Conservation (phyloP, 2,113 vertebrate genomes). For the Microcebus lehilahytsara region DNA sequence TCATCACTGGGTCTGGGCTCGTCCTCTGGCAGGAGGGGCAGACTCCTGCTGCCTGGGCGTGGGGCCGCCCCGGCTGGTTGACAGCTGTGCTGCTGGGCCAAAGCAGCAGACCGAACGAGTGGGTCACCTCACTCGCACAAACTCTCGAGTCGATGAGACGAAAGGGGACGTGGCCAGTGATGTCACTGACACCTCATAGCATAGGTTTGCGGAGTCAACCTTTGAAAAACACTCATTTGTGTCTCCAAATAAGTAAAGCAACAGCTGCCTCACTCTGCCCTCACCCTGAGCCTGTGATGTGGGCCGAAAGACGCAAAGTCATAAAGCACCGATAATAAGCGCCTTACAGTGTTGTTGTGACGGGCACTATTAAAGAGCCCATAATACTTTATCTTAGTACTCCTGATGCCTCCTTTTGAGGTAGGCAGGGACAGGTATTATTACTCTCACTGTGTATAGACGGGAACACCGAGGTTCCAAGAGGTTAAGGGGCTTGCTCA, state of each 20-base stretch:
- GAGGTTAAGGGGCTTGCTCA: not conserved
- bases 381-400: not conserved
- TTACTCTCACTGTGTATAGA: not conserved
- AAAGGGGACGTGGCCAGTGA: not conserved
- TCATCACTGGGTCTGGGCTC: not conserved
- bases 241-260: not conserved
- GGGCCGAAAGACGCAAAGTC: constrained; percentile 4
- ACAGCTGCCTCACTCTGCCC: not conserved
- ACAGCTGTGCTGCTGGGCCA: not conserved
- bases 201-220: not conserved
- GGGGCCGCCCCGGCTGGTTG: not conserved
- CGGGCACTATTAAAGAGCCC: not conserved
- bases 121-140: not conserved
- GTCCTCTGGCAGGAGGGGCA: not conserved
- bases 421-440: not conserved
- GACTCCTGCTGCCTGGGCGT: not conserved
- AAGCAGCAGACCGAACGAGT: not conserved
- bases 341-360: not conserved
- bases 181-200: not conserved
- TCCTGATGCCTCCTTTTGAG: not conserved
- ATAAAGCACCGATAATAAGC: constrained; percentile 24
- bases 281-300: constrained; percentile 34
- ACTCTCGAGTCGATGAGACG: not conserved
- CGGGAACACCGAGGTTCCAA: not conserved
- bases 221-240: constrained; percentile 2